Conservation (phyloP, 1,140 invertebrate genomes). For the Prorops nasuta region DNA sequence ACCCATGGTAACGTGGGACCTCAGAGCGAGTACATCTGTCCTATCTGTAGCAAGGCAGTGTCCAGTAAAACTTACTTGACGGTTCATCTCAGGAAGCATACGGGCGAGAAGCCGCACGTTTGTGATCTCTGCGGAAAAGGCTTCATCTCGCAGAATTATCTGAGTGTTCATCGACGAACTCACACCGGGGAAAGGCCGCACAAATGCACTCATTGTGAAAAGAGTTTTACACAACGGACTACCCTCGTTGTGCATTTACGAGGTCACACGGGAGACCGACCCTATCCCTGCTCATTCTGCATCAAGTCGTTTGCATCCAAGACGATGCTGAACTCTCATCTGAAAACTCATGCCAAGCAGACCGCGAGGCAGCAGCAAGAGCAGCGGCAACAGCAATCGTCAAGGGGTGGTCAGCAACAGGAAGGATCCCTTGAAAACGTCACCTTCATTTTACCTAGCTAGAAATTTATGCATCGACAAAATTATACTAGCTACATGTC, state of each 20-base stretch:
- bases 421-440: slow-evolving; percentile 21
- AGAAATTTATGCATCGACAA: slow-evolving; percentile 2
- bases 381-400: slow-evolving; percentile 19
- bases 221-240: slow-evolving; percentile 71
- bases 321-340: slow-evolving; percentile 53
- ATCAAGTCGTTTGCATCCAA: slow-evolving; percentile 54
- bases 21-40: slow-evolving; percentile 62
- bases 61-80: slow-evolving; percentile 76
- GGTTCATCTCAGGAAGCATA: slow-evolving; percentile 80
- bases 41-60: slow-evolving; percentile 70
- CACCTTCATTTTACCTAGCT: slow-evolving; percentile 26
- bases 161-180: slow-evolving; percentile 70
- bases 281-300: slow-evolving; percentile 63
- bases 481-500: too few relatives aligned
- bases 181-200: slow-evolving; percentile 71
- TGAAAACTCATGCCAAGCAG: slow-evolving; percentile 54
- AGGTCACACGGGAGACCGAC: slow-evolving; percentile 64
- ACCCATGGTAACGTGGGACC: slow-evolving; percentile 44
- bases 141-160: slow-evolving; percentile 69
- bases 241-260: slow-evolving; percentile 57
- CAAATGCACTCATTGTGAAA: slow-evolving; percentile 67
- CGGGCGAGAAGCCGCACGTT: slow-evolving; percentile 56
- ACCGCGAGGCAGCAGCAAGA: slow-evolving; percentile 37
- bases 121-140: slow-evolving; percentile 64
- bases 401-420: slow-evolving; percentile 9